Base-by-base conservation (phyloP, 2,113 vertebrate genomes). In the Tinamus guttatus region DNA sequence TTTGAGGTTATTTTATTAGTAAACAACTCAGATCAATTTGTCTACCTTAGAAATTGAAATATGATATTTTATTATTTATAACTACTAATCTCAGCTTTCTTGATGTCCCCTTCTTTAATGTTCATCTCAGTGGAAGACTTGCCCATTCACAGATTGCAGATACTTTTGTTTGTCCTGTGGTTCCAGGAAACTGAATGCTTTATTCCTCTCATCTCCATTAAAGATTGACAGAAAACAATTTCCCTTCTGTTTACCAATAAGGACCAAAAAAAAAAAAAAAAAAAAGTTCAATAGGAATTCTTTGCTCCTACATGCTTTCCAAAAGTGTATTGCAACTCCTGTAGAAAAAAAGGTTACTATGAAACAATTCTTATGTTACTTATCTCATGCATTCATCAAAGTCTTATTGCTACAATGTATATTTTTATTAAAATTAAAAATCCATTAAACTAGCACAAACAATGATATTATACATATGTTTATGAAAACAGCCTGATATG, bases 81-180 rank as follows among this genome's bases (percentile, higher is more conserved):
- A 60, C 43, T 34, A 56, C 11, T 27, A 51, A 24, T 83, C 41
- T 67, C 28, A 0, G 0, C 13, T 36, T 81, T 68, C 51, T 75
- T 83, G 7, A 5, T 73, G 13, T 0, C 0, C 4, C 25, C 13
- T 63, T 24, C 6, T 64, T 32, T 52, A 52, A 49, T 49, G n/a
- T 25, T 77, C 15, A 36, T 75, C 69, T 81, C 34, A 25, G 7
- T 65, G 34, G 10, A 71, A 81, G 28, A 62, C 24, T 10, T 65
- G 32, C 30, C 81, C 83, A 14, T 88, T 90, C 43, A 47, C 67
- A n/a, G 17, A 56, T 5, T 83, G 75, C 60, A 68, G 40, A 34
- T 1, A 3, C 34, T 83, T 89, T 11, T 47, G 21, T 69, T 81
- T 85, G 21, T 43, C 18, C 7, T 49, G 30, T 22, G 7, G 3